Base-by-base conservation (phyloP, 2,113 vertebrate genomes). In the Plectropomus leopardus region DNA sequence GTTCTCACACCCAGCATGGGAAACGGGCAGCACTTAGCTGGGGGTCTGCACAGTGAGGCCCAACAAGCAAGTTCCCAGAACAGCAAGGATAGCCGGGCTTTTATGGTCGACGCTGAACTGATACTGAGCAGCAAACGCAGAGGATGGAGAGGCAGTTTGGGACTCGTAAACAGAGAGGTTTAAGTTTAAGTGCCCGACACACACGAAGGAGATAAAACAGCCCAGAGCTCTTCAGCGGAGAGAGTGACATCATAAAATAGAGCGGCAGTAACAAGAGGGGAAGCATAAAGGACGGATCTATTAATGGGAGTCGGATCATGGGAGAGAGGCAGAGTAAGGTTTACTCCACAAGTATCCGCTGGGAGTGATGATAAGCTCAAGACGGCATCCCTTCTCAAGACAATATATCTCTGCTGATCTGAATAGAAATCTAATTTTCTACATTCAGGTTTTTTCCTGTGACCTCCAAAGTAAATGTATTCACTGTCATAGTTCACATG, bases 191-290 rank as follows among this genome's bases (percentile, higher is more conserved):
- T 92, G 88, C 87, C 86, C 72, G 40, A 83, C 84, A 92, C 85
- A 92, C 90, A 89, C 72, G 70, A 84, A 92, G 84, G 76, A 89
- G 73, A 92, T 93, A 92, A 92, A 93, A 75, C 82, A 84, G 89
- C 92, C 87, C 91, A 45, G 81, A 88, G 88, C 92, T 93, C 89
- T 90, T 90, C 88, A 90, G 86, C 78, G 79, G 85, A 75, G 82
- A 84, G 85, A 89, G 90, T 87, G 86, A 92, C 88, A 92, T 93
- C 89, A 92, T 93, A 94, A 94, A 94, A 90, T 72, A 50, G 88
- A 86, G 84, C 75, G 42, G 80, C 76, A 42, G 85, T 89, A 92
- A 93, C 93, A 92, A 92, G 91, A 89, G 87, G 82, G 87, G 91
- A 92, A 86, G 86, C 88, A 92, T 93, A 92, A 92, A 92, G 89